Percentiles rank a stretch among this genome's conserved stretches.
These are phyloP conservation scores for Melitaea athalia DNA, from an alignment of 2,888 invertebrate genomes.

Conservation along the genomic window DNA sequence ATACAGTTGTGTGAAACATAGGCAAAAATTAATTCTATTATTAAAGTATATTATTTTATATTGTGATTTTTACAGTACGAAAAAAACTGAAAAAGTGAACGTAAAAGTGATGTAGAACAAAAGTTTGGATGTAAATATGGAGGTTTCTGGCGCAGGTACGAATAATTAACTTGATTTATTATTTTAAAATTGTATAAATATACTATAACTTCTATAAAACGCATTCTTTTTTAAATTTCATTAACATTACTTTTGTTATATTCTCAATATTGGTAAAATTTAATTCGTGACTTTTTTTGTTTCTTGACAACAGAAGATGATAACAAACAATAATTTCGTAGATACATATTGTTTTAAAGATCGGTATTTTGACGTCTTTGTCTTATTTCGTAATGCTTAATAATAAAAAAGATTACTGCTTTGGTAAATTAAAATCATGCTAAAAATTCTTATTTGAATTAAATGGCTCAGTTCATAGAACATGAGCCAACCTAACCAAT, in stretches of 20 bases:
- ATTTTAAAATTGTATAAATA: background rate
- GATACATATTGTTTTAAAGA: conserved; percentile 17
- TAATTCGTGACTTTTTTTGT: conserved; percentile 34
- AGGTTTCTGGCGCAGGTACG: conserved; percentile 71
- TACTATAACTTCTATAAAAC: background rate
- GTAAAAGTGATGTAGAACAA: conserved; percentile 35
- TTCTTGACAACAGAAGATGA: conserved; percentile 64
- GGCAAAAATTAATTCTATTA: conserved; percentile 10
- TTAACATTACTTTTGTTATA: background rate
- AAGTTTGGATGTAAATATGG: conserved; percentile 55
- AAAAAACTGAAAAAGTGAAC: conserved; percentile 12
- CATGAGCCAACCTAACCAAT: too few relatives aligned
- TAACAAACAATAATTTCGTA: conserved; percentile 42
- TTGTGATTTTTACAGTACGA: conserved; percentile 3
- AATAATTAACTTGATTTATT: conserved; percentile 7
- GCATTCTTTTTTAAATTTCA: background rate
- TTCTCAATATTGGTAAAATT: background rate
- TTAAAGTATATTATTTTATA: conserved; percentile 14
- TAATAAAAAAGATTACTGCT: background rate
- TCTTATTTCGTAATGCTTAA: conserved; percentile 14
- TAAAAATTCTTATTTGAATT: too few relatives aligned
- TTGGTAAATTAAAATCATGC: background rate
- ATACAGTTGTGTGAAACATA: conserved; percentile 25
- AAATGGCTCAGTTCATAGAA: too few relatives aligned
- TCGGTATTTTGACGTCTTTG: conserved; percentile 27